phyloP scores from a whole-genome alignment of 2,888 invertebrate species.

The Penaeus monodon region DNA sequence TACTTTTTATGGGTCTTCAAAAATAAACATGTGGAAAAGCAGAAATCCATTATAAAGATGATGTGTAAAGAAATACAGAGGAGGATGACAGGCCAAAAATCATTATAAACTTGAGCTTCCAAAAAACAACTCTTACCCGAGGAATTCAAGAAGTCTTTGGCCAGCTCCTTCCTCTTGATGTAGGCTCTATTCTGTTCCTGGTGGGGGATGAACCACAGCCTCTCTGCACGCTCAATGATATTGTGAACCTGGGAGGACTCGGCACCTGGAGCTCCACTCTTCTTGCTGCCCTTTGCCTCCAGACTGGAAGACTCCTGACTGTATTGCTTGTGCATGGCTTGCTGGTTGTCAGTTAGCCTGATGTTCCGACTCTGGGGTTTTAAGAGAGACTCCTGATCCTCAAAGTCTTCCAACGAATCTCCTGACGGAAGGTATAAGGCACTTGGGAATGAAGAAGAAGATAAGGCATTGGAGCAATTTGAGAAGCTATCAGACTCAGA shows the following conservation, averaged over 20 bases:
- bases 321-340: too few species aligned
- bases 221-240: constrained; percentile 32
- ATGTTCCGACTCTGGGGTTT: not conserved
- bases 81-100: too few species aligned
- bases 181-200: constrained; percentile 39
- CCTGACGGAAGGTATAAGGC: not conserved
- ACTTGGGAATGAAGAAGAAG: not conserved
- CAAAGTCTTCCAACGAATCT: not conserved
- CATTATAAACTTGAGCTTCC: too few species aligned
- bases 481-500: not conserved
- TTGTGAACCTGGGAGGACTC: constrained; percentile 24
- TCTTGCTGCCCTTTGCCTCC: too few species aligned
- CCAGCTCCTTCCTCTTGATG: constrained; percentile 45
- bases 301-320: too few species aligned
- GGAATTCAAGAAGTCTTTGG: constrained; percentile 32
- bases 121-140: constrained; percentile 15
- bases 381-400: not conserved
- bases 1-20: too few species aligned
- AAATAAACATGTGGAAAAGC: too few species aligned
- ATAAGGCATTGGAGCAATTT: not conserved
- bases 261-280: not conserved
- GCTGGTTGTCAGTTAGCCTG: not conserved
- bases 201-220: constrained; percentile 46
- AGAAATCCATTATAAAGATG: too few species aligned
- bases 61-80: too few species aligned